phyloP scores from a whole-genome alignment of 2,797 vertebrate species.

The Thalassophryne amazonica region DNA sequence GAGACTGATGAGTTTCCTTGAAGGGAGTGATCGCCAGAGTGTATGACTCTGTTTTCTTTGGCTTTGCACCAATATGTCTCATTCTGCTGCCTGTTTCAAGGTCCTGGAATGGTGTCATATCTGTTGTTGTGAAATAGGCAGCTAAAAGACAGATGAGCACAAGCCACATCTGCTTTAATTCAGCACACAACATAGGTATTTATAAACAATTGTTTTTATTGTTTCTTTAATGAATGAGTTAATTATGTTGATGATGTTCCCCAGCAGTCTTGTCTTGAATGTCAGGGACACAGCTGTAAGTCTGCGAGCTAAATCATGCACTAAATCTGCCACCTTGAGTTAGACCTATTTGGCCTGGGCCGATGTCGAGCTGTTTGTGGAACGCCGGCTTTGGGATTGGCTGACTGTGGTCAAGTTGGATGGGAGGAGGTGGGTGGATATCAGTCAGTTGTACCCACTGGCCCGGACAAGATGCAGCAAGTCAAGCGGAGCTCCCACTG shows the following conservation, averaged over 20 bases:
- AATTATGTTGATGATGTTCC: slow-evolving; percentile 78
- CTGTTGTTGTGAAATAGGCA: slow-evolving; percentile 46
- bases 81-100: slow-evolving; percentile 37
- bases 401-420: slow-evolving; percentile 32
- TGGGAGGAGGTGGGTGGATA: slow-evolving; percentile 27
- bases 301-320: slow-evolving; percentile 82
- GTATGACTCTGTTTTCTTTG: slow-evolving; percentile 17
- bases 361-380: slow-evolving; percentile 42
- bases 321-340: slow-evolving; percentile 81
- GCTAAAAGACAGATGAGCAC: slow-evolving; percentile 59
- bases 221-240: slow-evolving; percentile 81
- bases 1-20: slow-evolving; percentile 2
- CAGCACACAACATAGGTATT: slow-evolving; percentile 51
- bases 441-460: slow-evolving; percentile 56
- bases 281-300: slow-evolving; percentile 79
- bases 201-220: slow-evolving; percentile 64
- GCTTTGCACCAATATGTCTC: slow-evolving; percentile 23
- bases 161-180: slow-evolving; percentile 67
- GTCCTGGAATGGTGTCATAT: slow-evolving; percentile 61
- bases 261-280: slow-evolving; percentile 75
- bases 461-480: slow-evolving; percentile 57
- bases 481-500: slow-evolving; percentile 56
- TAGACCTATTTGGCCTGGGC: slow-evolving; percentile 62
- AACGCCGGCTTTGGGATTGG: slow-evolving; percentile 2
- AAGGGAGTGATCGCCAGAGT: background rate